These are phyloP conservation scores for Zaprionus davidi DNA, from an alignment of 1,140 invertebrate genomes.

Conservation along the genomic window DNA sequence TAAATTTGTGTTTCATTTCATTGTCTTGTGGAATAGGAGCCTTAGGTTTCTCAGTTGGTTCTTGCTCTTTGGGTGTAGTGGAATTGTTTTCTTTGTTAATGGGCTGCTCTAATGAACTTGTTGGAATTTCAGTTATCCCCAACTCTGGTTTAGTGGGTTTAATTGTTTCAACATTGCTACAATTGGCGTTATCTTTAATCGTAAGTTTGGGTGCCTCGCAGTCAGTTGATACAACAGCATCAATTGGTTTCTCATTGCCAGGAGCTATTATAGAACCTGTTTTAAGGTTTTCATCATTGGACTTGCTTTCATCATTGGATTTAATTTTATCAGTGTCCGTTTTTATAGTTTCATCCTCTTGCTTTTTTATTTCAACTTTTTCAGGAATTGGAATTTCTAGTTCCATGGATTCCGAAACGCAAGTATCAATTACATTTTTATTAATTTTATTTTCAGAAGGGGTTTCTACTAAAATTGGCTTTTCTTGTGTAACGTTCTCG, in stretches of 20 bases:
- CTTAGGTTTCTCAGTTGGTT: slow-evolving; percentile 8
- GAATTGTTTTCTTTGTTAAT: slow-evolving; percentile 20
- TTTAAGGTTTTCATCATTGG: slow-evolving; percentile 7
- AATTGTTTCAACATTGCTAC: not conserved
- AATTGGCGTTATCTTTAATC: slow-evolving; percentile 25
- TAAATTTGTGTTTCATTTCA: slow-evolving; percentile 53
- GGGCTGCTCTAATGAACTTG: slow-evolving; percentile 3
- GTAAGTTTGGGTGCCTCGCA: not conserved
- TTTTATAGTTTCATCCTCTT: not conserved
- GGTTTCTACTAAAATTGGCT: not conserved
- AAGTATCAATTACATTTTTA: not conserved
- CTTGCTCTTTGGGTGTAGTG: slow-evolving; percentile 1
- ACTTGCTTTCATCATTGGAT: not conserved
- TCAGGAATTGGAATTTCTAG: not conserved
- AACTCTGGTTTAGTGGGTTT: slow-evolving; percentile 7
- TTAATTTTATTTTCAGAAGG: not conserved
- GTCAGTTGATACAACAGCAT: not conserved
- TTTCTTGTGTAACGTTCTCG: not conserved
- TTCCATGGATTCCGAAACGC: not conserved
- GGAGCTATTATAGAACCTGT: not conserved
- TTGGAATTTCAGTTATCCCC: not conserved
- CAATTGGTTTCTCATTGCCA: not conserved
- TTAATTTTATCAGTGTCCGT: not conserved
- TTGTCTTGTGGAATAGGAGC: slow-evolving; percentile 2
- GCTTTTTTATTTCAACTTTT: slow-evolving; percentile 15